Evolutionary conservation across 1,140 invertebrate genomes (phyloP).

Genomic region (Solenopsis invicta): DNA sequence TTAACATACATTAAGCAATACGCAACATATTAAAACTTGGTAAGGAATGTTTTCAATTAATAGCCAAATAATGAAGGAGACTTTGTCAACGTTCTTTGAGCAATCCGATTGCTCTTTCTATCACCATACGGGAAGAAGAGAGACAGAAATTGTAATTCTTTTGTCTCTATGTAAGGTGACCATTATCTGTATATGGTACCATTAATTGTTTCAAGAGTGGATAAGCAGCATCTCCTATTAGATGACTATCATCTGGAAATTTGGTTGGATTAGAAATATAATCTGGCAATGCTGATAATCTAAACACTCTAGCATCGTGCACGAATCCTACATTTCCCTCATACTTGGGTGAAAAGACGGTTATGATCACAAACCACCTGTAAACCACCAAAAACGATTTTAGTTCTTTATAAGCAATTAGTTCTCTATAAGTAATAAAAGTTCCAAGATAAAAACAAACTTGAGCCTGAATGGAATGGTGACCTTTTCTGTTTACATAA

Average conservation of each 20-base stretch:
- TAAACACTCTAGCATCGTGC: neutral
- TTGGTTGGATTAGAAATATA: neutral
- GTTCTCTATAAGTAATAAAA: too few species aligned
- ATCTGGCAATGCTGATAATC: neutral
- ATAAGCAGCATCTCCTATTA: neutral
- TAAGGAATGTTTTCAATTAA: neutral
- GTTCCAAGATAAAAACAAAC: neutral
- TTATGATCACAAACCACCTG: neutral
- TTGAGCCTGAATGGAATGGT: neutral
- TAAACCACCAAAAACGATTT: neutral
- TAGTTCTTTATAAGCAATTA: too few species aligned
- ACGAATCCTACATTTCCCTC: neutral
- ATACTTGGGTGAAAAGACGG: neutral
- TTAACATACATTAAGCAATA: too few species aligned
- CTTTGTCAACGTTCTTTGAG: neutral
- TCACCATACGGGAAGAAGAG: neutral
- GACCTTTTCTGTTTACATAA: neutral
- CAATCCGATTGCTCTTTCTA: neutral
- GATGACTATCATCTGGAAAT: neutral
- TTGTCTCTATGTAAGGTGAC: neutral
- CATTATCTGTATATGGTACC: neutral
- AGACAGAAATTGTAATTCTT: conserved; percentile 24
- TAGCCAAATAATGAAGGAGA: conserved; percentile 9
- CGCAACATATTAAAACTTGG: neutral
- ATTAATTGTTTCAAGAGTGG: neutral